These are phyloP conservation scores for Elysia crispata DNA, from an alignment of 2,888 invertebrate species.

Conservation along the genomic window DNA sequence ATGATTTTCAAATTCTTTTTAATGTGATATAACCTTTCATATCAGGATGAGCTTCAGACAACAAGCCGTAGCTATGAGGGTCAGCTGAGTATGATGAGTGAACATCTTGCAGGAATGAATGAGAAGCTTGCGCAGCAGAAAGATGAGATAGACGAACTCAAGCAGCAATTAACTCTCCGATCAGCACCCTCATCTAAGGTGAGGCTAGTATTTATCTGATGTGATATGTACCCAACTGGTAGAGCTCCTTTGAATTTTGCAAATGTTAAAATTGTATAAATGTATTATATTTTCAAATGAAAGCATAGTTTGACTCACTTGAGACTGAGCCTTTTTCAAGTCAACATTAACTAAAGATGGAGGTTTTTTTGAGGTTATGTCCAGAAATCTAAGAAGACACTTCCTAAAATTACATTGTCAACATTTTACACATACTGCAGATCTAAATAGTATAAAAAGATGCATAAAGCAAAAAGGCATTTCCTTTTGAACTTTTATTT, in stretches of 20 bases:
- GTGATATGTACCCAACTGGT: neutral
- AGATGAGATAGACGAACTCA: slow-evolving; percentile 84
- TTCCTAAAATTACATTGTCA: neutral
- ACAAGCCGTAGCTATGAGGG: slow-evolving; percentile 83
- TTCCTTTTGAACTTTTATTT: no score
- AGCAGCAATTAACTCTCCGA: slow-evolving; percentile 56
- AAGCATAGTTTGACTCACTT: no score
- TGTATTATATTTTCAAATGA: neutral
- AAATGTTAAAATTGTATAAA: neutral
- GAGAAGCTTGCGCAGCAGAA: slow-evolving; percentile 90
- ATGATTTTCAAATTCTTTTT: no score
- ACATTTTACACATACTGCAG: no score
- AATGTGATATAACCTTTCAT: neutral
- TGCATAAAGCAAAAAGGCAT: no score
- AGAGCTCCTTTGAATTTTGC: neutral
- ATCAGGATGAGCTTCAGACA: slow-evolving; percentile 83
- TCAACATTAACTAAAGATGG: no score
- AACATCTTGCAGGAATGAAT: slow-evolving; percentile 87
- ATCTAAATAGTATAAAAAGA: no score
- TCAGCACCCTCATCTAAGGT: slow-evolving; percentile 49
- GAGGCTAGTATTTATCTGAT: neutral
- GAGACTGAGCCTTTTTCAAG: no score
- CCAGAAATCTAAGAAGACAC: no score
- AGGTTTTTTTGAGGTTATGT: no score
- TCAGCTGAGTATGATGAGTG: slow-evolving; percentile 87